Conservation (phyloP, 2,888 invertebrate genomes). For the Hirudinaria manillensis region DNA sequence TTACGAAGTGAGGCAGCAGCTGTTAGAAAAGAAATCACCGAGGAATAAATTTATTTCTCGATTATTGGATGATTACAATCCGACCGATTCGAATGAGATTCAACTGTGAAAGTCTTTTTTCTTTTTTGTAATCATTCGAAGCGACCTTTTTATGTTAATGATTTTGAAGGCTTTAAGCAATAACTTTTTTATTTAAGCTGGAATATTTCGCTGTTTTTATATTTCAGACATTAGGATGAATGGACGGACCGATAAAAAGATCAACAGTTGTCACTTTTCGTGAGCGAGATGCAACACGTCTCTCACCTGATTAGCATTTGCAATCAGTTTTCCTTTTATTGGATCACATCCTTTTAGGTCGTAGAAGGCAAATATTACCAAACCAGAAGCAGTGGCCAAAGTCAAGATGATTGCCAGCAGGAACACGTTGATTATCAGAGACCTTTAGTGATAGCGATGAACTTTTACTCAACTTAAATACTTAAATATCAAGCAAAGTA, state of each 20-base stretch:
- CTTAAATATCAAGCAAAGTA: background rate
- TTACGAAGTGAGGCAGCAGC: conserved; percentile 40
- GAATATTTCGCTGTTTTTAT: background rate
- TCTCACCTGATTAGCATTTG: conserved; percentile 40
- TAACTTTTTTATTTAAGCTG: background rate
- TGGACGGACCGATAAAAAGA: background rate
- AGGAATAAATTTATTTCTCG: too few relatives aligned
- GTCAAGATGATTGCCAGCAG: conserved; percentile 37
- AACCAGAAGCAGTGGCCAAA: conserved; percentile 64
- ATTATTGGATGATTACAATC: too few relatives aligned
- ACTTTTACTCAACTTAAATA: background rate
- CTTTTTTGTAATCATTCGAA: too few relatives aligned
- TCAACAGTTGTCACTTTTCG: too few relatives aligned
- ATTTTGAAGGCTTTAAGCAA: too few relatives aligned
- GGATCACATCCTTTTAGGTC: conserved; percentile 40
- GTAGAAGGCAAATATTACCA: conserved; percentile 74
- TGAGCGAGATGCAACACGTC: too few relatives aligned
- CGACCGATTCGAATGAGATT: too few relatives aligned
- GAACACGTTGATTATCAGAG: conserved; percentile 38
- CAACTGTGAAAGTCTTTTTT: too few relatives aligned
- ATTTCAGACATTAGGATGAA: background rate
- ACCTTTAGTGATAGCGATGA: conserved; percentile 29
- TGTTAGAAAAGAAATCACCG: conserved; percentile 27
- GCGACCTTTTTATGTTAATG: background rate
- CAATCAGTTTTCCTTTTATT: conserved; percentile 35